A percentile compares a stretch with the other conserved stretches of the same genome.
These are phyloP conservation scores for Griposia aprilina DNA, from an alignment of 2,888 invertebrate genomes.

Conservation along the genomic window DNA sequence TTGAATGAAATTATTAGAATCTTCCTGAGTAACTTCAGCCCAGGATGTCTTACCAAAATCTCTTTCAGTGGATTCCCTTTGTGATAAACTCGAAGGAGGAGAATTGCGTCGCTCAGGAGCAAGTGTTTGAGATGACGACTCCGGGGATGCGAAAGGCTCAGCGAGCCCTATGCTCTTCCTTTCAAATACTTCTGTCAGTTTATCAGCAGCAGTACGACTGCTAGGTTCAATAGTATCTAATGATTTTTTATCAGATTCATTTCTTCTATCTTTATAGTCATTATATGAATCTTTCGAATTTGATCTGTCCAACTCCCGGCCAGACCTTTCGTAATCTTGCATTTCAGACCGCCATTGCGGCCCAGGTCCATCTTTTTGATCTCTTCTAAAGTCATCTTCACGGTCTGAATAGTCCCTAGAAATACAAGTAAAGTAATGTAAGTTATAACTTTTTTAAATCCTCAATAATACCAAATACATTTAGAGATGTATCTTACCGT, in stretches of 20 bases:
- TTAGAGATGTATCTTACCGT: constrained; percentile 73
- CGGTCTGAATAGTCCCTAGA: constrained; percentile 88
- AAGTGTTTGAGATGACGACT: constrained; percentile 79
- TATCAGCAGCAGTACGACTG: constrained; percentile 87
- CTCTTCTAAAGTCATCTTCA: constrained; percentile 87
- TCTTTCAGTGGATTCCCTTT: constrained; percentile 87
- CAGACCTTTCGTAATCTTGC: constrained; percentile 87
- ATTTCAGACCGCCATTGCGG: constrained; percentile 89
- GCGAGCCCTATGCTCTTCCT: constrained; percentile 85
- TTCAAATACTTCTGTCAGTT: constrained; percentile 88
- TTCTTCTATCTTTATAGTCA: constrained; percentile 88
- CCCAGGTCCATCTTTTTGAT: constrained; percentile 83
- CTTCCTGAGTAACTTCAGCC: constrained; percentile 88
- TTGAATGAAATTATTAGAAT: constrained; percentile 71
- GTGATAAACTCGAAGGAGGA: constrained; percentile 81
- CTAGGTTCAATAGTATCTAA: constrained; percentile 82
- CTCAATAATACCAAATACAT: neutral
- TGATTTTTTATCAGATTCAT: constrained; percentile 87
- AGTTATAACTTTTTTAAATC: neutral
- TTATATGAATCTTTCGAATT: constrained; percentile 88
- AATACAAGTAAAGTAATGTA: constrained; percentile 58
- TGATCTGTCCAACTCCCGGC: constrained; percentile 86
- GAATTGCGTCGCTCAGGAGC: constrained; percentile 89
- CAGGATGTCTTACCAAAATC: constrained; percentile 86
- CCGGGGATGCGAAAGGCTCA: constrained; percentile 80